These are phyloP conservation scores for Atherinosoma microstoma DNA, from an alignment of 2,797 vertebrate genomes.

Conservation along the genomic window DNA sequence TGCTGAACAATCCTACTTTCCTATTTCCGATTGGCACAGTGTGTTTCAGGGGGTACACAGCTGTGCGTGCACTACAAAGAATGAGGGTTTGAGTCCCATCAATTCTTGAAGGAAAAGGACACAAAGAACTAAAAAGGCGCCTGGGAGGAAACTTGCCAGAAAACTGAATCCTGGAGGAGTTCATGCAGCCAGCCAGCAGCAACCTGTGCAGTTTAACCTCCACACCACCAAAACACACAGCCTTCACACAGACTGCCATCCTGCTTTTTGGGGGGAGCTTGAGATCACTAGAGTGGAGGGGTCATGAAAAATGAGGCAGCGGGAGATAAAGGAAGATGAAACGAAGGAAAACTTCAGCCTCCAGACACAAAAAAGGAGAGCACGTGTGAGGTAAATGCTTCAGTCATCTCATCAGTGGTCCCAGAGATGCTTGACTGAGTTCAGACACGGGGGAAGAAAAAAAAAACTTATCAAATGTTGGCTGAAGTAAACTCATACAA, in stretches of 20 bases:
- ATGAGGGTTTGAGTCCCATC: not conserved
- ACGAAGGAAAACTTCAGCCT: not conserved
- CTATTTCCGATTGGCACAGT: constrained; percentile 2
- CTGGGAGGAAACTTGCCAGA: constrained; percentile 24
- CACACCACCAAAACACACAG: constrained; percentile 15
- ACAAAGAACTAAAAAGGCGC: constrained; percentile 32
- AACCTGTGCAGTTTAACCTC: constrained; percentile 42
- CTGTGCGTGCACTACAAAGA: not conserved
- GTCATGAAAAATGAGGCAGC: not conserved
- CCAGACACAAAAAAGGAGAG: not conserved
- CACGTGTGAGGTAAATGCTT: not conserved
- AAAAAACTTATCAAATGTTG: not conserved
- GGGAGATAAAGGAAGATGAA: accelerated
- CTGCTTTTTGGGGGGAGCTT: not conserved
- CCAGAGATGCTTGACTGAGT: not conserved
- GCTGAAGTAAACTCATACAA: not conserved
- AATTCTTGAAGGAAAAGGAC: constrained; percentile 6
- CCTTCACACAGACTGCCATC: constrained; percentile 60
- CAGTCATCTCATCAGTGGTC: not conserved
- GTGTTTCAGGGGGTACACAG: not conserved
- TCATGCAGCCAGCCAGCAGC: constrained; percentile 45
- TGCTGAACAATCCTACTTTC: constrained; percentile 15
- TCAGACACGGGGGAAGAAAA: not conserved
- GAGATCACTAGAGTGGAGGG: not conserved
- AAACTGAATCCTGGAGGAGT: constrained; percentile 28